Base-by-base conservation (phyloP, 2,888 invertebrate species). In the Meiosimyza decipiens region DNA sequence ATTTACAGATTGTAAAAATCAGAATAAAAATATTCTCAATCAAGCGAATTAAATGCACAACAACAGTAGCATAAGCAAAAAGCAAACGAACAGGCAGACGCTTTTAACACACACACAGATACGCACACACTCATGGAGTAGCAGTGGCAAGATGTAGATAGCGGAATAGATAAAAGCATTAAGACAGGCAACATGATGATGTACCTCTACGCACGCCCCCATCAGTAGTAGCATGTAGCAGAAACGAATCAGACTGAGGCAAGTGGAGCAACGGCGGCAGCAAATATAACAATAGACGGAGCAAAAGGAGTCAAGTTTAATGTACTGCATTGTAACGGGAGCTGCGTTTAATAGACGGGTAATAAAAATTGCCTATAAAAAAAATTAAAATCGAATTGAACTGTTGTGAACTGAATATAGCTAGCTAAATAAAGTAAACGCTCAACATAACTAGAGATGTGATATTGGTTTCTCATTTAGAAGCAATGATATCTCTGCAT, bases 1-100 rank as follows among this genome's bases (percentile, higher is more conserved):
- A 70, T 70, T 70, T 63, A 70, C 70, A 70, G 70, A 54, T 70
- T 70, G 70, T 70, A 63, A 70, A 70, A 70, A 63, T 54, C 47
- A 15, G 13, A 57, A 68, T 28, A 40, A 50, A 65, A 65, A 65
- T 40, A 40, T 15, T 54, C 54, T 54, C 70, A 70, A 70, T 70
- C 51, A 70, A 63, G 63, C 54, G 63, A 60, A 69, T 60, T 51
- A 52, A 69, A 69, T 16, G 64, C 52, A 40, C 66, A 54, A 69
- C 59, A 50, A 65, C 3, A 51, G 51, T 15, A 4, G 22, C 22
- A 22, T 22, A 22, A 22, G 22, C 22, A 22, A 22, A 22, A 22
- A 1, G n/a, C n/a, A n/a, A n/a, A n/a, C 11, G 18, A 18, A 16
- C 47, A 16, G 3, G 22, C 47, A 47, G 49, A 57, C 47, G 28